phyloP scores from a whole-genome alignment of 1,140 invertebrate genomes.

The Euura saliciscinereae region DNA sequence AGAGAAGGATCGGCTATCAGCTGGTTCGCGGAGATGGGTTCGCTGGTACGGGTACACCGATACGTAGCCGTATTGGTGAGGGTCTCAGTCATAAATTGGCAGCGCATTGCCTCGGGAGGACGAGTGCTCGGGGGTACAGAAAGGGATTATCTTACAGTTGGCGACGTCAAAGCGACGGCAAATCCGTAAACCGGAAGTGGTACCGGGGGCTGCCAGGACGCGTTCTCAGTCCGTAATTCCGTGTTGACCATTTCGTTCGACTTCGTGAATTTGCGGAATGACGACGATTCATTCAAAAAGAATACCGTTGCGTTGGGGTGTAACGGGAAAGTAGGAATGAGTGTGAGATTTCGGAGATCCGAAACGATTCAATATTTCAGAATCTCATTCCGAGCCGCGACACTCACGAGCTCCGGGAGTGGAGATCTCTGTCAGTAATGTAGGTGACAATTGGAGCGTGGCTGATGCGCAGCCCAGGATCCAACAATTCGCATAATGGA shows the following conservation, averaged over 20 bases:
- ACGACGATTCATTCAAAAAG: no score
- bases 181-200: background rate
- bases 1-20: no score
- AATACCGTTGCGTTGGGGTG: no score
- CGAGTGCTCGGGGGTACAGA: background rate
- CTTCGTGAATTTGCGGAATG: background rate
- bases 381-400: constrained; percentile 18
- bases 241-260: background rate
- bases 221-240: no score
- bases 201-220: background rate
- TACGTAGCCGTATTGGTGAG: no score
- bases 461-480: constrained; percentile 27
- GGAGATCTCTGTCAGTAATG: constrained; percentile 26
- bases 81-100: no score
- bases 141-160: background rate
- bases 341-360: constrained; percentile 1
- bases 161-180: background rate
- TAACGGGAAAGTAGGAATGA: no score
- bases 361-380: constrained; percentile 43
- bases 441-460: constrained; percentile 42
- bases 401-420: background rate
- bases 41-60: no score
- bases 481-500: constrained; percentile 37
- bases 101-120: background rate
- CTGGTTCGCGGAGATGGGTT: no score